Base-by-base conservation (phyloP, 2,888 invertebrate genomes). In the Mythimna vitellina region DNA sequence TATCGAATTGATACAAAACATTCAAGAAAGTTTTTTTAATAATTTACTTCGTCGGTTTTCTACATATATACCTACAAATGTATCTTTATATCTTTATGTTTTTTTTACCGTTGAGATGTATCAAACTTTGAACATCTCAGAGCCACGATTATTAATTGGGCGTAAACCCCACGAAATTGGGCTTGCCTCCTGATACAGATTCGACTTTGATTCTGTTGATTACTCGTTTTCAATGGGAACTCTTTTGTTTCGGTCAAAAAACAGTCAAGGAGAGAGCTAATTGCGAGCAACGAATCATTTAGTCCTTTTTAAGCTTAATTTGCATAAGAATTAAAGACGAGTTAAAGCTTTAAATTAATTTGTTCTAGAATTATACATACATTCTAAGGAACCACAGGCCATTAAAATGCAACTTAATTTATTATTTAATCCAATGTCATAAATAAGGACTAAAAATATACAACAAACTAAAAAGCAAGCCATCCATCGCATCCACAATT, bases 131-230 rank as follows among this genome's bases (percentile, higher is more conserved):
- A 67, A 60, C 53, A 81, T 46, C 85, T 38, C 90, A 87, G 92
- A 90, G 88, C 91, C 82, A 78, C 84, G 86, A 91, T 93, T 94
- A 93, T 94, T 93, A 94, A 94, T 93, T 91, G 93, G 93, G 93
- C 93, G 92, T 93, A 91, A 91, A 92, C 91, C 88, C 84, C 75
- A 68, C 73, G 82, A 89, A 89, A 90, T 91, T 90, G 90, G 90
- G 89, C 81, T 81, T 78, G 82, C 86, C 85, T 86, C 81, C 85
- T 78, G 86, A 83, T 86, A 86, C 85, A 84, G 85, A 84, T 84
- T 86, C 85, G 58, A 71, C 88, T 87, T 89, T 88, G 89, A 89
- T 88, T 88, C 85, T 72, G 82, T 89, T 89, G 88, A 89, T 89
- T 87, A 86, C 87, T 82, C 81, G 73, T 80, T 84, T 84, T 81